phyloP scores from a whole-genome alignment of 2,888 invertebrate species.

The Drosophila gaucha region DNA sequence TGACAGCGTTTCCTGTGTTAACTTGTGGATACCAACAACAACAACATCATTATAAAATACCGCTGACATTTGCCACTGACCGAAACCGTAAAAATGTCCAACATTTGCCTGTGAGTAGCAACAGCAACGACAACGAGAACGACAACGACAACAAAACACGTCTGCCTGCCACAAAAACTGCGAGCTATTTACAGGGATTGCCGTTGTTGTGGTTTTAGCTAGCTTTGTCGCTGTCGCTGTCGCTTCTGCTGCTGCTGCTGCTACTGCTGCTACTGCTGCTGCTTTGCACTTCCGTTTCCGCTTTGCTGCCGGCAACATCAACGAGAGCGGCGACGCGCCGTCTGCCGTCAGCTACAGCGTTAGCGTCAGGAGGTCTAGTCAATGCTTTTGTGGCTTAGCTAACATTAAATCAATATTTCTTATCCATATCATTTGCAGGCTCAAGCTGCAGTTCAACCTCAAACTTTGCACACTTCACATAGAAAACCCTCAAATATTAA shows the following conservation, averaged over 20 bases:
- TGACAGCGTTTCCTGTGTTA: conserved; percentile 42
- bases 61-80: conserved; percentile 73
- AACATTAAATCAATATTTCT: conserved; percentile 68
- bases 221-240: conserved; percentile 18
- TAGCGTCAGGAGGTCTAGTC: conserved; percentile 52
- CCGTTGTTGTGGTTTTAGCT: conserved; percentile 61
- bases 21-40: conserved; percentile 24
- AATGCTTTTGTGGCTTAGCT: conserved; percentile 26
- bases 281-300: conserved; percentile 73
- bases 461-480: conserved; percentile 47
- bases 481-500: conserved; percentile 57
- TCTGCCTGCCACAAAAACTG: conserved; percentile 37
- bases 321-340: conserved; percentile 55
- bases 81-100: conserved; percentile 75
- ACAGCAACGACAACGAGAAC: conserved; percentile 36
- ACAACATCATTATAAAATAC: conserved; percentile 49
- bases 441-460: conserved; percentile 9
- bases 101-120: conserved; percentile 62
- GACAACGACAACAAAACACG: conserved; percentile 29
- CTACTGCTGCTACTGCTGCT: conserved; percentile 33
- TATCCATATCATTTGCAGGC: conserved; percentile 63
- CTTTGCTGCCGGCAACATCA: conserved; percentile 30
- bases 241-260: conserved; percentile 28
- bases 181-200: conserved; percentile 63
- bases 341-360: conserved; percentile 42